Base-by-base conservation (phyloP, 2,113 vertebrate genomes). In the Vimba vimba region DNA sequence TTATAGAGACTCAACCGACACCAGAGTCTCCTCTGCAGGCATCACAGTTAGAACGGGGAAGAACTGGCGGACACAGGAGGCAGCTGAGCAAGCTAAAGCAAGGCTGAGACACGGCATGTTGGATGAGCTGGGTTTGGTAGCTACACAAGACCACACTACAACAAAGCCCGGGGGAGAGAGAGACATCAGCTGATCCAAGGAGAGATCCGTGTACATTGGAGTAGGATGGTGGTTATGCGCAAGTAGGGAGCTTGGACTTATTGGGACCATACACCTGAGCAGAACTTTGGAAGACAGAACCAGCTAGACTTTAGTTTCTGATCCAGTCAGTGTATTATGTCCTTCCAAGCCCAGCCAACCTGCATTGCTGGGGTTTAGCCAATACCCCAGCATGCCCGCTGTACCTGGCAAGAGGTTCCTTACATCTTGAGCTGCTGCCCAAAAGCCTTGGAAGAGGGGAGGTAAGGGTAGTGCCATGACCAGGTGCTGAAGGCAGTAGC, bases 281-380 rank as follows among this genome's bases (percentile, higher is more conserved):
- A 6, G 36, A 36, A 36, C 36, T 36, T 36, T 36, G 36, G 36
- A 39, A 39, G 36, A 39, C 36, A 39, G 36, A 59, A 23, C 21
- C 60, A 83, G 25, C 64, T n/a, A 83, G 62, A 21, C 64, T 83
- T 12, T 47, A 47, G 21, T 10, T 75, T 75, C 36, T 39, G 36
- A 39, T 39, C 73, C 36, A 75, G 39, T 47, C 45, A n/a, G 64
- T 71, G 43, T 82, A 43, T 50, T 25, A 71, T 69, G 62, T 69
- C 13, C 64, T 83, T 11, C 64, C 60, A 52, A 71, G 64, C 64
- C 64, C 64, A n/a, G 10, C 81, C 39, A 71, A 55, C 60, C 13
- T 17, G 13, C 21, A 75, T 8, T 23, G 7, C 43, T 75, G 23
- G 73, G 21, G 39, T 17, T 21, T 50, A 23, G 43, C 43, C 12